These are phyloP conservation scores for Cherax quadricarinatus DNA, from an alignment of 1,140 invertebrate species.

Conservation along the genomic window DNA sequence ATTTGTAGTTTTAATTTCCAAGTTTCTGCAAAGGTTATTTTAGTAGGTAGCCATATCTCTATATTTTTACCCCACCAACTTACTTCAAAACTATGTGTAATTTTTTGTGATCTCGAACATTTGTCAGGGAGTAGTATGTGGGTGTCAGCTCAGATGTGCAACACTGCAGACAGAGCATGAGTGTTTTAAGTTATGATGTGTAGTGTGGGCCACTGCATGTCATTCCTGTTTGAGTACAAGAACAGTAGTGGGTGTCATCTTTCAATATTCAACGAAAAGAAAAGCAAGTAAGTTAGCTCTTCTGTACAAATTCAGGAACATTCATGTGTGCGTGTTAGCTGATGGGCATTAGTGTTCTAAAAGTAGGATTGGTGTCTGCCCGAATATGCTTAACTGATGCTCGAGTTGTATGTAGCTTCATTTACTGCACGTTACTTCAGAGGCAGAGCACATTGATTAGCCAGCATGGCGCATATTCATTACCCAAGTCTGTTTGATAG, in stretches of 20 bases:
- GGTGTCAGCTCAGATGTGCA: conserved; percentile 48
- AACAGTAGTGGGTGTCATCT: not conserved
- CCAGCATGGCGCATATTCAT: not conserved
- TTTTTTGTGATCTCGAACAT: conserved; percentile 49
- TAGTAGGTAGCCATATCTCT: conserved; percentile 60
- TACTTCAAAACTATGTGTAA: conserved; percentile 39
- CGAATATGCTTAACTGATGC: not conserved
- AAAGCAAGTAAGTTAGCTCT: not conserved
- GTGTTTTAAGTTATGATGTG: not conserved
- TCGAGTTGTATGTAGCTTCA: not conserved
- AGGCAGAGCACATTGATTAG: not conserved
- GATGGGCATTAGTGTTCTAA: conserved; percentile 7
- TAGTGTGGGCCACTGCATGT: not conserved
- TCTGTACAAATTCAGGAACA: not conserved
- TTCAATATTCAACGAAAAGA: not conserved
- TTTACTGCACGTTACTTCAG: not conserved
- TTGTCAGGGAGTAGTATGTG: conserved; percentile 35
- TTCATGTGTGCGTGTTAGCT: not conserved
- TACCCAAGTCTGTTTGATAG: not conserved
- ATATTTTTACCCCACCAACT: conserved; percentile 66
- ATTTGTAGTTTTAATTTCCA: conserved; percentile 49
- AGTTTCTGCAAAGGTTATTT: conserved; percentile 57
- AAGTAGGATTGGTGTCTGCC: not conserved
- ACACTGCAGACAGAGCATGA: conserved; percentile 3
- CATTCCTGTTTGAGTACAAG: not conserved